Evolutionary conservation across 2,888 invertebrate species (phyloP).

Genomic region (Nesidiocoris tenuis): DNA sequence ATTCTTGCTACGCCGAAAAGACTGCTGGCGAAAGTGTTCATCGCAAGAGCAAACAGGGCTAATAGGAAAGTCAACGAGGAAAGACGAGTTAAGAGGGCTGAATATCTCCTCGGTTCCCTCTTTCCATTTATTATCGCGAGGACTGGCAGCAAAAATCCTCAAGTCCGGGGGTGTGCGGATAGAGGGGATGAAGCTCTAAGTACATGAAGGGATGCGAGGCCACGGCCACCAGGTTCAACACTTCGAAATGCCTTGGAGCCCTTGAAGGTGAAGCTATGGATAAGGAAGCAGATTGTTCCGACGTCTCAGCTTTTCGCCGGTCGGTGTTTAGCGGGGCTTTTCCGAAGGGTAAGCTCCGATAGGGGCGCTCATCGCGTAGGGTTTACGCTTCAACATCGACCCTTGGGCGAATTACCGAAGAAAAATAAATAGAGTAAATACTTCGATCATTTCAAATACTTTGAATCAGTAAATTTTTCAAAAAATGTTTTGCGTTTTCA

Average conservation of each 20-base stretch:
- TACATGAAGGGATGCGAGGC: slow-evolving; percentile 16
- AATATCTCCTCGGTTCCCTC: background rate
- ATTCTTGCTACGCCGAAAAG: background rate
- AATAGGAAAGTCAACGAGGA: slow-evolving; percentile 21
- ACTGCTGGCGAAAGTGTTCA: background rate
- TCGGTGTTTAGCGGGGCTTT: background rate
- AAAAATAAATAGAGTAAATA: too few species aligned
- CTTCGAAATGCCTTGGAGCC: background rate
- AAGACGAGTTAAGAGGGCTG: background rate
- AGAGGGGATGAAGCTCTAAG: background rate
- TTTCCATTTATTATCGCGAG: slow-evolving; percentile 2
- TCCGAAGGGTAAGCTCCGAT: background rate
- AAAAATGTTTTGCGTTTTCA: too few species aligned
- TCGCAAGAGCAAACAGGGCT: slow-evolving; percentile 15
- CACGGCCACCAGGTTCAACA: slow-evolving; percentile 6
- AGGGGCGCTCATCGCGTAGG: background rate
- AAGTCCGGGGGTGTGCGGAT: background rate
- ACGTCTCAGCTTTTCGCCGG: background rate
- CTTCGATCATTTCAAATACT: too few species aligned
- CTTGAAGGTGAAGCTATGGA: background rate
- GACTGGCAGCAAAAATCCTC: background rate
- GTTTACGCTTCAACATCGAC: too few species aligned
- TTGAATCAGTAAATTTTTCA: too few species aligned
- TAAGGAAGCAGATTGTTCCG: background rate
- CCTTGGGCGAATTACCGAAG: too few species aligned